phyloP scores from a whole-genome alignment of 2,888 invertebrate species.

The Cryptosula pallasiana region DNA sequence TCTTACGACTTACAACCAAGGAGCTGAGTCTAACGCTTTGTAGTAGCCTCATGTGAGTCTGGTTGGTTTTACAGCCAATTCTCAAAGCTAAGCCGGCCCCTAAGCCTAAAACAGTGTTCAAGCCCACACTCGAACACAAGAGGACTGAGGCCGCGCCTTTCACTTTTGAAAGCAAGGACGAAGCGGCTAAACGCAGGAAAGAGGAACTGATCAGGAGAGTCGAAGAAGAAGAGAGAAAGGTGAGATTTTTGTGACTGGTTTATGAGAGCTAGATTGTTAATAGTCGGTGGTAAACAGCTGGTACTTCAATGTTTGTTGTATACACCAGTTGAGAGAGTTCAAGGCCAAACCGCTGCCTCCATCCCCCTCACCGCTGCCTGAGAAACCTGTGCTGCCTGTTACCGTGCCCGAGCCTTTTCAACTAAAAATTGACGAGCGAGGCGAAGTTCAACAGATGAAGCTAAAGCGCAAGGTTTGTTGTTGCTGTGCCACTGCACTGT shows the following conservation, averaged over 20 bases:
- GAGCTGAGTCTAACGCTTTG: not conserved
- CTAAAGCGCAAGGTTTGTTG: conserved; percentile 12
- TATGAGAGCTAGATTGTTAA: too few species aligned
- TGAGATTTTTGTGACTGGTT: too few species aligned
- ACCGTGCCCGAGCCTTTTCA: conserved; percentile 3
- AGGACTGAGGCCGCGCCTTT: not conserved
- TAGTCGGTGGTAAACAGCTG: too few species aligned
- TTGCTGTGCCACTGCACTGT: too few species aligned
- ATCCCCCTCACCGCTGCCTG: conserved; percentile 13
- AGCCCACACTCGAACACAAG: conserved; percentile 15
- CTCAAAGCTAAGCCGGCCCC: conserved; percentile 2
- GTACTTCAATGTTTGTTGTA: too few species aligned
- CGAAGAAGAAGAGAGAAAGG: conserved; percentile 19
- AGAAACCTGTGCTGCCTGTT: not conserved
- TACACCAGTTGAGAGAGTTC: conserved; percentile 9
- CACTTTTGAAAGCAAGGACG: conserved; percentile 20
- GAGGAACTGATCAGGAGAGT: not conserved
- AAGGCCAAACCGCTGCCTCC: conserved; percentile 23
- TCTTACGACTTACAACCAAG: not conserved
- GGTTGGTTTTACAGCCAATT: not conserved
- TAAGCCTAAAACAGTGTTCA: not conserved
- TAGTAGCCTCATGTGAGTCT: not conserved
- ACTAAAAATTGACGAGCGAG: conserved; percentile 12
- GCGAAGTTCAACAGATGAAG: not conserved
- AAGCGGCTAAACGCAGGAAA: not conserved